Conservation (phyloP, 2,797 vertebrate genomes). For the Acanthopagrus latus region DNA sequence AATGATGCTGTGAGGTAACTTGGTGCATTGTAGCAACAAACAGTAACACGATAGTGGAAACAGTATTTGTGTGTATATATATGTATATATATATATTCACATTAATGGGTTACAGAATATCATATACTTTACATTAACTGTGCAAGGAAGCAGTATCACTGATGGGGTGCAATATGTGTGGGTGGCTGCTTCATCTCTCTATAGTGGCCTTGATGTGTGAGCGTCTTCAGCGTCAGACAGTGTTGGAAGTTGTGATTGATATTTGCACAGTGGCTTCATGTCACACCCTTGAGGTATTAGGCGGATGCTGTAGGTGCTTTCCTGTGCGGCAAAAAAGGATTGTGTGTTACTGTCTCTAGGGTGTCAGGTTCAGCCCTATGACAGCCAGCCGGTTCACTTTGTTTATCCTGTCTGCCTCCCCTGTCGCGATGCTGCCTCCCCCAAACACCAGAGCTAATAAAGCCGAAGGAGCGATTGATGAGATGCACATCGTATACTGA, state of each 20-base stretch:
- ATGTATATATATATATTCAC: not conserved
- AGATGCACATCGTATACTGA: not conserved
- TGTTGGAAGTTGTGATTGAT: slow-evolving; percentile 13
- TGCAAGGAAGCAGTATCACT: not conserved
- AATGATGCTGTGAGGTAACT: slow-evolving; percentile 22
- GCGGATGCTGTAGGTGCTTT: slow-evolving; percentile 4
- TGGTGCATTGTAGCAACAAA: slow-evolving; percentile 13
- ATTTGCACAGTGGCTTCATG: slow-evolving; percentile 14
- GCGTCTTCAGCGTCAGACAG: slow-evolving; percentile 1
- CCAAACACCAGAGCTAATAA: slow-evolving; percentile 2
- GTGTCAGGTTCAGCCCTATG: slow-evolving; percentile 43
- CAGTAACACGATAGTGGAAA: not conserved
- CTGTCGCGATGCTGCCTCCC: slow-evolving; percentile 1
- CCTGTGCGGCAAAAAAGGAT: slow-evolving; percentile 11
- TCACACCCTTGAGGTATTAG: slow-evolving; percentile 15
- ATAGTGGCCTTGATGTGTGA: not conserved
- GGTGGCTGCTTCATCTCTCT: not conserved
- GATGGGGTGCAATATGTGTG: not conserved
- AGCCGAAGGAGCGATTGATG: not conserved
- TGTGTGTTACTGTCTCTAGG: slow-evolving; percentile 29
- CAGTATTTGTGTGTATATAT: too few relatives aligned
- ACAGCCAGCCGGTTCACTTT: slow-evolving; percentile 27
- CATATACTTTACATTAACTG: not conserved
- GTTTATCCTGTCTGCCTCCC: slow-evolving; percentile 11
- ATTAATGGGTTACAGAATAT: not conserved